Conservation (phyloP, 2,888 invertebrate genomes). For the Pollenia angustigena region DNA sequence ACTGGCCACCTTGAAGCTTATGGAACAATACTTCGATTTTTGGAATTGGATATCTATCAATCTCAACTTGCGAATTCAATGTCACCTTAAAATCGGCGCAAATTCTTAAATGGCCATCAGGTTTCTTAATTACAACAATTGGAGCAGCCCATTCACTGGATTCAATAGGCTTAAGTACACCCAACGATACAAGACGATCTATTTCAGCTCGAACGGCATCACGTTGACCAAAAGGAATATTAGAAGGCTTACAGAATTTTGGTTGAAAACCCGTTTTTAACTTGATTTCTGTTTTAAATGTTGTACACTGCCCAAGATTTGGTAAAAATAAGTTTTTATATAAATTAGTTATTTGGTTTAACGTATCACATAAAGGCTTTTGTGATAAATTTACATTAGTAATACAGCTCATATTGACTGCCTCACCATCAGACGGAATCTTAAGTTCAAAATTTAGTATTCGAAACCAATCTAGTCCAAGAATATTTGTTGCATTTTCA, state of each 20-base stretch:
- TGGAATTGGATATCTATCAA: conserved; percentile 20
- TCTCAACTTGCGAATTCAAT: conserved; percentile 23
- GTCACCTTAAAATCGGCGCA: conserved; percentile 18
- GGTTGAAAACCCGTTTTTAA: not conserved
- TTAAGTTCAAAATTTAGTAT: conserved; percentile 35
- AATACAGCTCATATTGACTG: too few relatives aligned
- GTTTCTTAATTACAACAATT: conserved; percentile 4
- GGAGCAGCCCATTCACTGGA: conserved; percentile 16
- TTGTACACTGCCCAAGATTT: not conserved
- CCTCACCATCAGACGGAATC: not conserved
- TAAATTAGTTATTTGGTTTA: too few relatives aligned
- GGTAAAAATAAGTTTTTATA: too few relatives aligned
- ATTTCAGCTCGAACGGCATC: not conserved
- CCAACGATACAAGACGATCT: not conserved
- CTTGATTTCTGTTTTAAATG: conserved; percentile 15
- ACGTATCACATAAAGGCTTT: too few relatives aligned
- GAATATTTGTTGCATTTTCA: not conserved
- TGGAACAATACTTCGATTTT: conserved; percentile 4
- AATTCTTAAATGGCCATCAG: not conserved
- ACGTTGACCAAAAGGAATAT: conserved; percentile 8
- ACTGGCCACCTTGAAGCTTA: not conserved
- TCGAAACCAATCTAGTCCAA: not conserved
- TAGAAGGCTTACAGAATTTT: conserved; percentile 21
- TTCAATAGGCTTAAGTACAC: conserved; percentile 9
- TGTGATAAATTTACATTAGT: too few relatives aligned